A percentile compares a stretch with the other conserved stretches of the same genome.
Evolutionary conservation across 2,113 vertebrate species (phyloP).

Genomic region (Sarotherodon lohbergeri): DNA sequence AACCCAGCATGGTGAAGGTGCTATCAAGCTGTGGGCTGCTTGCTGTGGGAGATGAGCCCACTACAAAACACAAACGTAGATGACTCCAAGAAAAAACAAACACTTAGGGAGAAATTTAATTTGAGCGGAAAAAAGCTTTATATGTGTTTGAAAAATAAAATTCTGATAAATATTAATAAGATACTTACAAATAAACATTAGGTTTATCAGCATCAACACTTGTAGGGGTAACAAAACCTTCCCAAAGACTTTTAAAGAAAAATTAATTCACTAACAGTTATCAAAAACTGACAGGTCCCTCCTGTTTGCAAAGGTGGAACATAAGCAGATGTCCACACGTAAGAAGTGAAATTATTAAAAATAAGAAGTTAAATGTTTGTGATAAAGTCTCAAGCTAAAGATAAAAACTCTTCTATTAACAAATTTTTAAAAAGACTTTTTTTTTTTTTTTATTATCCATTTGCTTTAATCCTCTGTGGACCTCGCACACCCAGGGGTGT

Average conservation of each 20-base stretch:
- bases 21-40: background rate
- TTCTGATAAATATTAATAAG: background rate
- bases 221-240: background rate
- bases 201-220: background rate
- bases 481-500: background rate
- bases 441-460: background rate
- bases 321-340: rapidly evolving
- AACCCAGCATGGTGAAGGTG: background rate
- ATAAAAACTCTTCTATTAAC: background rate
- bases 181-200: background rate
- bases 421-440: no score
- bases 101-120: background rate
- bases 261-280: background rate
- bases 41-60: background rate
- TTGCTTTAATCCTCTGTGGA: background rate
- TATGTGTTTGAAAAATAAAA: background rate
- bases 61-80: background rate
- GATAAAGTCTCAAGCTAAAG: background rate
- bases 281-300: background rate
- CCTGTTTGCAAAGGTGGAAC: background rate
- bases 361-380: background rate
- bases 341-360: background rate
- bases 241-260: background rate
- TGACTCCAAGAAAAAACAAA: no score
- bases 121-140: background rate